These are phyloP conservation scores for Montifringilla adamsi DNA, from an alignment of 2,113 vertebrate genomes.

Conservation along the genomic window DNA sequence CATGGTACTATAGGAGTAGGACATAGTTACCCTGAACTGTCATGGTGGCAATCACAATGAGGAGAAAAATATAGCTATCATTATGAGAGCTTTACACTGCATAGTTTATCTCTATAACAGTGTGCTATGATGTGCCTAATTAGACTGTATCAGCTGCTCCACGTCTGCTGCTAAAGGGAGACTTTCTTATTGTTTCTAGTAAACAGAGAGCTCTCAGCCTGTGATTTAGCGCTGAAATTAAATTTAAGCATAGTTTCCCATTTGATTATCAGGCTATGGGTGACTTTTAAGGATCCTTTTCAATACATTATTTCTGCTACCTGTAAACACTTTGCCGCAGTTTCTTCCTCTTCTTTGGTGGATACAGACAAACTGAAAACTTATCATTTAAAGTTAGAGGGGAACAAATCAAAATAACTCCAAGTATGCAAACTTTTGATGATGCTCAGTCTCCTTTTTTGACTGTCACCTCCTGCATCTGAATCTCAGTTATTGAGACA, in stretches of 20 bases:
- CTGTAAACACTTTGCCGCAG: neutral
- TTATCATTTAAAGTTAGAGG: neutral
- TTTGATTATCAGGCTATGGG: constrained; percentile 52
- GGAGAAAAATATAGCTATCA: constrained; percentile 64
- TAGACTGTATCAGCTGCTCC: constrained; percentile 56
- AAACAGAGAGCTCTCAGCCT: constrained; percentile 44
- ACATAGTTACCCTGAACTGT: constrained; percentile 39
- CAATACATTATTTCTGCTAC: neutral
- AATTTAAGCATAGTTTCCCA: constrained; percentile 57
- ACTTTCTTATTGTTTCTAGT: constrained; percentile 53
- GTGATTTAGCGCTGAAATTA: constrained; percentile 68
- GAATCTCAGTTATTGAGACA: neutral
- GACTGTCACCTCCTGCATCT: neutral
- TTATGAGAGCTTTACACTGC: constrained; percentile 56
- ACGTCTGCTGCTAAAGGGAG: constrained; percentile 33
- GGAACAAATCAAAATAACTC: neutral
- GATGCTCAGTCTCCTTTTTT: neutral
- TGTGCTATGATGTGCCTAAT: constrained; percentile 66
- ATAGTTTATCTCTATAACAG: constrained; percentile 63
- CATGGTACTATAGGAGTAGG: neutral
- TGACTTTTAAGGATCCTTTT: constrained; percentile 42
- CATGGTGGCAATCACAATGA: constrained; percentile 42
- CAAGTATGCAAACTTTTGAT: neutral
- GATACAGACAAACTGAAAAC: neutral
- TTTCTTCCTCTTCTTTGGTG: neutral